These are phyloP conservation scores for Calameuta idolon DNA, from an alignment of 2,888 invertebrate species.

Conservation along the genomic window DNA sequence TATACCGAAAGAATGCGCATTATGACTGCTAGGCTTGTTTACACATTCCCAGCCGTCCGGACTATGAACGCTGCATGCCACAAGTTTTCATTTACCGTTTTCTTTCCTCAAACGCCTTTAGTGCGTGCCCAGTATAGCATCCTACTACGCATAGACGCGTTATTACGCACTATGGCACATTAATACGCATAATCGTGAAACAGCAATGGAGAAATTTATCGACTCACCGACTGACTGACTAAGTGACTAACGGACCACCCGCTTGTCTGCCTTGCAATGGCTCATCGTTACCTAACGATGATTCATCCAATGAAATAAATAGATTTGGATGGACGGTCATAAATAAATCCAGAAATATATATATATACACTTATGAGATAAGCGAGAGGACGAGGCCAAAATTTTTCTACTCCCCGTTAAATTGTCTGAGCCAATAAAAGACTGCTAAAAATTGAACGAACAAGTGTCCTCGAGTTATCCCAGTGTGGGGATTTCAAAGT, in stretches of 20 bases:
- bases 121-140: neutral
- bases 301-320: neutral
- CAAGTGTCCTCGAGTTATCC: neutral
- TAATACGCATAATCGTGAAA: neutral
- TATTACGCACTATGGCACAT: neutral
- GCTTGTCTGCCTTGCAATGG: neutral
- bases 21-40: neutral
- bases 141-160: neutral
- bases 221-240: neutral
- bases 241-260: neutral
- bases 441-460: neutral
- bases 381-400: neutral
- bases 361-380: neutral
- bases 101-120: neutral
- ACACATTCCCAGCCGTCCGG: neutral
- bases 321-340: neutral
- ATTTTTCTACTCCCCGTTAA: neutral
- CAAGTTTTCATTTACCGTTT: neutral
- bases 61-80: neutral
- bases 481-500: neutral
- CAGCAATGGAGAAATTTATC: neutral
- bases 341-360: neutral
- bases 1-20: conserved; percentile 5
- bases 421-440: neutral
- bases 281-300: neutral